phyloP scores from a whole-genome alignment of 2,888 invertebrate genomes.

The Elgonia sp. region DNA sequence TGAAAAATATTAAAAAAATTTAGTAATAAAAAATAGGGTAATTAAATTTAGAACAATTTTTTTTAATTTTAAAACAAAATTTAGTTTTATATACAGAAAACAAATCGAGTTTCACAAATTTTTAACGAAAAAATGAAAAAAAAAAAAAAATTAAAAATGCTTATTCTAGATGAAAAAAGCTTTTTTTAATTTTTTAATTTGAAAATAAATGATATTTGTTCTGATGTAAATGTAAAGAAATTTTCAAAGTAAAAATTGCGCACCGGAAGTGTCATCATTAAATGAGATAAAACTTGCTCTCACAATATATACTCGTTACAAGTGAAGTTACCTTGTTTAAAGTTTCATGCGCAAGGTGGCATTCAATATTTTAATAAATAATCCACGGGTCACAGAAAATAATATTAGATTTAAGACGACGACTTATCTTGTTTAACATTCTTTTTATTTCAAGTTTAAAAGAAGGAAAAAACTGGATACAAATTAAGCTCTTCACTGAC shows the following conservation, averaged over 20 bases:
- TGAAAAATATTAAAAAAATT: too few species aligned
- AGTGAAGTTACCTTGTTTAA: slow-evolving; percentile 44
- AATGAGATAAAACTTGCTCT: slow-evolving; percentile 9
- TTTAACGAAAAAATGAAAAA: too few species aligned
- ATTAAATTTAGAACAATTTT: too few species aligned
- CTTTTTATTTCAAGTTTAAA: slow-evolving; percentile 18
- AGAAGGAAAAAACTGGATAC: slow-evolving; percentile 10
- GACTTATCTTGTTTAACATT: slow-evolving; percentile 24
- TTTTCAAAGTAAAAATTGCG: background rate
- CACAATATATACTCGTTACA: slow-evolving; percentile 30
- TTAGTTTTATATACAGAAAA: too few species aligned
- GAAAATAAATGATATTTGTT: too few species aligned
- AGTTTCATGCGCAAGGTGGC: slow-evolving; percentile 33
- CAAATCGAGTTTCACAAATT: too few species aligned
- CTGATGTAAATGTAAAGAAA: too few species aligned
- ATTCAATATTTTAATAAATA: slow-evolving; percentile 47
- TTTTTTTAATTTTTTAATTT: too few species aligned
- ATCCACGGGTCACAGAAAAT: slow-evolving; percentile 27
- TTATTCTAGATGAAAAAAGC: too few species aligned
- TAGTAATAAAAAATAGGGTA: too few species aligned
- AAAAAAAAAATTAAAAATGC: too few species aligned
- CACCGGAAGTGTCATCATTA: slow-evolving; percentile 22
- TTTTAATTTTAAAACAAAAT: too few species aligned
- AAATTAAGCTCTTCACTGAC: slow-evolving; percentile 43
- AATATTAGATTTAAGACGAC: slow-evolving; percentile 36